Base-by-base conservation (phyloP, 2,888 invertebrate genomes). In the Cryptus armator region DNA sequence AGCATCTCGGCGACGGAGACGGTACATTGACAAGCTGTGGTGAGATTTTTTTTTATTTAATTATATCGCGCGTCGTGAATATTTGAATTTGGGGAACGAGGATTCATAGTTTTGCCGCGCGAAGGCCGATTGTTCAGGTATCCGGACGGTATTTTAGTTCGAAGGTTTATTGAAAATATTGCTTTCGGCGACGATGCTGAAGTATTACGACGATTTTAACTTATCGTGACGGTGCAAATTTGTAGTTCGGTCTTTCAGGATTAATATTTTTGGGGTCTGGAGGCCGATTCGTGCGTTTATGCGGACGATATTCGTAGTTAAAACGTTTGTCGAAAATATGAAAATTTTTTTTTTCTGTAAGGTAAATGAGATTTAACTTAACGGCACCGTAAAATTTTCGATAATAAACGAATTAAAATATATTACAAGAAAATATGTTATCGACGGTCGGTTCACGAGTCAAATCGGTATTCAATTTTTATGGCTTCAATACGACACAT, bases 41-140 rank as follows among this genome's bases (percentile, higher is more conserved):
- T 70, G 43, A 46, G 64, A 44, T 53, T 64, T 53, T 3, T 24
- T 9, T 53, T 59, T 24, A 46, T 66, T 44, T 71, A n/a, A 43
- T 44, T 1, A 53, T 16, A 29, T 56, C 10, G 24, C 14, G 14
- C 12, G 44, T n/a, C 16, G 59, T 5, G 9, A 46, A 6, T n/a
- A n/a, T 14, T 48, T 12, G n/a, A 48, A 12, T 48, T 48, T 4
- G 48, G n/a, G 48, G 3, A 48, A 12, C n/a, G 48, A 24, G 3
- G 24, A 48, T 48, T 48, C 48, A n/a, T 2, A 48, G 12, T 4
- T 48, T 3, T 12, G 0, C 12, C 14, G 48, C 12, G 0, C 48
- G 48, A 37, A n/a, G 48, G 48, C 48, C 48, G 10, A 48, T 48
- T n/a, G n/a, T 3, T 48, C 14, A 12, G 48, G 37, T 37, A 37